Base-by-base conservation (phyloP, 2,888 invertebrate species). In the Trichopria drosophilae region DNA sequence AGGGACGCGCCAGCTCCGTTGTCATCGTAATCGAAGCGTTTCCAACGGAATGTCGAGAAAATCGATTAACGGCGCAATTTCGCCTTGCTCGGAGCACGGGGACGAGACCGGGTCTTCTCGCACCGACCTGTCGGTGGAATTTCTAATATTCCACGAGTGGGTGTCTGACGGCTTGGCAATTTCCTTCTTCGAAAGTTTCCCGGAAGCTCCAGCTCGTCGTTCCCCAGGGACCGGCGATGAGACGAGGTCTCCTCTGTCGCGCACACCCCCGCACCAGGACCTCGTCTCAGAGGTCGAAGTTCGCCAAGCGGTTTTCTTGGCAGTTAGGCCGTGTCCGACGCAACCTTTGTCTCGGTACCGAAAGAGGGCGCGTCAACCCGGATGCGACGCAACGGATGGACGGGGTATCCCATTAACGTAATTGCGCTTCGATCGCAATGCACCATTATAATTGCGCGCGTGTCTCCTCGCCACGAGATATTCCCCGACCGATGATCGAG, bases 161-260 rank as follows among this genome's bases (percentile, higher is more conserved):
- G 54, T 51, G n/a, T 53, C 28, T 50, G 60, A 61, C 62, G 58
- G 59, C 55, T 58, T 60, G 59, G 64, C 59, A 67, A 65, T 67
- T 64, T 63, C 60, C 61, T 60, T 55, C 52, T 54, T 55, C 58
- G 53, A 61, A 64, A 64, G 47, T 62, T 57, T 60, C 58, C 57
- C 56, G 56, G 55, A 56, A 59, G 50, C 51, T 55, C 48, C 53
- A 54, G 54, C 49, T 48, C 57, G 59, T 61, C 57, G 59, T 58
- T 51, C 61, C 60, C 61, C 36, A 35, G 60, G 60, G 61, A 57
- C 55, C 43, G 48, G 34, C 55, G 29, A 41, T 39, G 39, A 36
- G 13, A 58, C 51, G 55, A 56, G 53, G 42, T 53, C 42, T 52
- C 28, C 39, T 29, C 31, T 26, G 12, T 41, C 34, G 37, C 18